These are phyloP conservation scores for Etia nguti DNA, from an alignment of 2,113 vertebrate genomes.

Conservation along the genomic window DNA sequence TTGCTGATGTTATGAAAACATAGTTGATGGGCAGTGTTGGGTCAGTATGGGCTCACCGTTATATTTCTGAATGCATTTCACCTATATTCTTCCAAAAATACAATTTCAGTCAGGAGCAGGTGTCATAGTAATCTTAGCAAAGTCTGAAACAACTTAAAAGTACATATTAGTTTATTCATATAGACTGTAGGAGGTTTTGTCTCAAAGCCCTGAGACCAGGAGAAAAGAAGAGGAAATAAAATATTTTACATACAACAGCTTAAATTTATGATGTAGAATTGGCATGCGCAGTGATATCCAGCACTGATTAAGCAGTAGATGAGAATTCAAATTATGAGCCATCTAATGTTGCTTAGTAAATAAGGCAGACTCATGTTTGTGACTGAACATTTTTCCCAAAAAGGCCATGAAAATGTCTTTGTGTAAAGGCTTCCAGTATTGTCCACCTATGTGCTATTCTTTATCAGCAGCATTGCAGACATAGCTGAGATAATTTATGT, in stretches of 20 bases:
- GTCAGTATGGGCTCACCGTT: not conserved
- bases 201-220: not conserved
- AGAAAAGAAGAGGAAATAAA: constrained; percentile 43
- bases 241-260: constrained; percentile 36
- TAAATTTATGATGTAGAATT: constrained; percentile 39
- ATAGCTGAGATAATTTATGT: not conserved
- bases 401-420: not conserved
- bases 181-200: not conserved
- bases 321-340: not conserved
- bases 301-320: not conserved
- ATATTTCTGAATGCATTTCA: too few relatives aligned
- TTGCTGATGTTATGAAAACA: not conserved
- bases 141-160: not conserved
- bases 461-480: not conserved
- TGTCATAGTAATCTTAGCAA: not conserved
- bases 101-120: not conserved
- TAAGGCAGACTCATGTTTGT: not conserved
- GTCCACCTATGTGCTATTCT: not conserved
- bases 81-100: not conserved
- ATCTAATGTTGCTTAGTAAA: not conserved
- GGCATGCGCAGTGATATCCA: not conserved
- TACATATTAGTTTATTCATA: not conserved
- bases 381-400: not conserved
- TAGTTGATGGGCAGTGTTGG: not conserved
- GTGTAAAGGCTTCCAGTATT: not conserved